Conservation (phyloP, 2,888 invertebrate genomes). For the Leptopilina drosophilae region DNA sequence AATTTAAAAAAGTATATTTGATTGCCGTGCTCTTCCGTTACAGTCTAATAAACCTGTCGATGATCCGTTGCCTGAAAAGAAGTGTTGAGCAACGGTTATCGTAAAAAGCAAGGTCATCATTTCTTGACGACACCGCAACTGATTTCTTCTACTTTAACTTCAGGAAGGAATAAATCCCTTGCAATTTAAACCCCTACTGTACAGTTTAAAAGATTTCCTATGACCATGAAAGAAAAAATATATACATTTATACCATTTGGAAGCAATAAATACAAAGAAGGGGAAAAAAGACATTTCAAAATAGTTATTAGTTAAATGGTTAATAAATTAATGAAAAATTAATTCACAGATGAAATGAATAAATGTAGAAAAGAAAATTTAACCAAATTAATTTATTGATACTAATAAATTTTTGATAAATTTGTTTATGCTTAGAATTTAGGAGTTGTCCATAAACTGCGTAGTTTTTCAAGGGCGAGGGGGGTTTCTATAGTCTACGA, state of each 20-base stretch:
- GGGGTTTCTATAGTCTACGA: too few species aligned
- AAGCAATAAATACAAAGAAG: too few species aligned
- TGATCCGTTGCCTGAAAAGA: conserved; percentile 26
- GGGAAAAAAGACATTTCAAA: too few species aligned
- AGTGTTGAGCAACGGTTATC: conserved; percentile 14
- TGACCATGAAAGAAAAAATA: not conserved
- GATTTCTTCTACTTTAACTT: not conserved
- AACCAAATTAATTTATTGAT: too few species aligned
- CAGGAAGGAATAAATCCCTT: not conserved
- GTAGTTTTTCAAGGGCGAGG: too few species aligned
- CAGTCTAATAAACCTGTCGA: conserved; percentile 20
- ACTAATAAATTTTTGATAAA: too few species aligned
- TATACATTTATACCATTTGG: not conserved
- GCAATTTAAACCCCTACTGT: not conserved
- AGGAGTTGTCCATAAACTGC: too few species aligned
- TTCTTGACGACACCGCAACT: conserved; percentile 7
- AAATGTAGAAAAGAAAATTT: too few species aligned
- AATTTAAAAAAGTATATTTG: not conserved
- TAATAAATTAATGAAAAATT: too few species aligned
- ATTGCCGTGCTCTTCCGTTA: conserved; percentile 14
- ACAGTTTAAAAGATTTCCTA: not conserved
- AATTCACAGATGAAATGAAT: too few species aligned
- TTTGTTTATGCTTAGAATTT: too few species aligned
- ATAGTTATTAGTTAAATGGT: too few species aligned
- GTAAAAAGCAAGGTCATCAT: conserved; percentile 30